Base-by-base conservation (phyloP, 1,140 invertebrate genomes). In the Drosophila aff. region DNA sequence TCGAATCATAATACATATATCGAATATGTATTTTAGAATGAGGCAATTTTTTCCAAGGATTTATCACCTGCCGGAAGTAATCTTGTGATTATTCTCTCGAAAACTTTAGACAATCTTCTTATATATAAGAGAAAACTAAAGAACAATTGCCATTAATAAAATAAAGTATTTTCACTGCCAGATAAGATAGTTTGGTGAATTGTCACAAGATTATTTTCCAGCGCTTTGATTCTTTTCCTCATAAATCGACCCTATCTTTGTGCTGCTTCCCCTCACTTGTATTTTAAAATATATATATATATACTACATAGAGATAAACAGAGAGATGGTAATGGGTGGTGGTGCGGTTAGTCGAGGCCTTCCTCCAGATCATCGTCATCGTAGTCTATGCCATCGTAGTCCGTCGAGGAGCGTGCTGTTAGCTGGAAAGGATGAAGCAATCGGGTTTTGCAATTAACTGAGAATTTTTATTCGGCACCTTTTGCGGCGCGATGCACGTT, bases 291-390 rank as follows among this genome's bases (percentile, higher is more conserved):
- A 61, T 66, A 36, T 41, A 76, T 46, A 55, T 46, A 55, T 55
- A 40, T n/a, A 40, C 53, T 55, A 55, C 53, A 43, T 71, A 69
- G n/a, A 71, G 47, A 74, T 76, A 66, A 64, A 57, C 64, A 38
- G 47, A 79, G 53, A 69, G 61, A 78, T 44, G 64, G 43, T 46
- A 10, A 21, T 46, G 18, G 43, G 43, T 21, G 18, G 43, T 21
- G 18, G 43, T 21, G 61, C 2, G 43, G 63, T 62, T 87, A 92
- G 38, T 92, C 91, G 67, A 92, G 71, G 26, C 71, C 84, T 49
- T 92, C 91, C 50, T 92, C 89, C 41, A 84, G 43, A 11, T 91
- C 79, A 57, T 90, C 81, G 28, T 92, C 86, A 46, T 92, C 91
- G 16, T 92, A 91, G 28, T 92, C 87, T 57, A 83, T 89, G 64